These are phyloP conservation scores for Cyphomyrmex costatus DNA, from an alignment of 1,140 invertebrate genomes.

Conservation along the genomic window DNA sequence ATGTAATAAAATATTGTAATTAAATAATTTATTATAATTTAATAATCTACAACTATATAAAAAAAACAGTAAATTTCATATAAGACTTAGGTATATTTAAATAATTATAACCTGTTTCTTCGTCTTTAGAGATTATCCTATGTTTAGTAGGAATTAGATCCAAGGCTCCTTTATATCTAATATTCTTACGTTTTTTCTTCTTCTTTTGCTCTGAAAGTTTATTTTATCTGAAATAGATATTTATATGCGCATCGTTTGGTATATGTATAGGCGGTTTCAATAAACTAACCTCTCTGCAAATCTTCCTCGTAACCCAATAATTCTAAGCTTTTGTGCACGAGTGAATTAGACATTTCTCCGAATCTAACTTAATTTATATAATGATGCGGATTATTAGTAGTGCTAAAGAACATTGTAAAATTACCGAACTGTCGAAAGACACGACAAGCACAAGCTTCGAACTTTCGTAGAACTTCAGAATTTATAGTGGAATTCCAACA, in stretches of 20 bases:
- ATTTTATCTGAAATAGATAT: conserved; percentile 55
- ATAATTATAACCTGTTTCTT: conserved; percentile 73
- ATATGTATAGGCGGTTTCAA: not conserved
- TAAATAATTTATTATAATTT: conserved; percentile 42
- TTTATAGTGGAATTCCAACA: too few species aligned
- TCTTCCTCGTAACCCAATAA: conserved; percentile 75
- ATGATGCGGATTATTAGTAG: not conserved
- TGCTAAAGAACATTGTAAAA: not conserved
- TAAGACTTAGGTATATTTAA: not conserved
- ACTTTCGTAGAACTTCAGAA: too few species aligned
- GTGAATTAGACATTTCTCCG: conserved; percentile 81
- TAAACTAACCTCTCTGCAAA: conserved; percentile 72
- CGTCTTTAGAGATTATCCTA: conserved; percentile 70
- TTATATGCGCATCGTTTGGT: not conserved
- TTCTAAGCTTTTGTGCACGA: conserved; percentile 82
- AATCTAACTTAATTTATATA: conserved; percentile 18
- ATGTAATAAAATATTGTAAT: conserved; percentile 24
- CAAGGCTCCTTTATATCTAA: conserved; percentile 70
- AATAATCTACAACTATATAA: not conserved
- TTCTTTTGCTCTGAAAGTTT: conserved; percentile 49
- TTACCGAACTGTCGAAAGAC: not conserved
- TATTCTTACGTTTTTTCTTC: conserved; percentile 74
- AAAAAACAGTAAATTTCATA: not conserved
- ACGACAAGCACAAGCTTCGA: too few species aligned
- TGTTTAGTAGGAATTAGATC: conserved; percentile 80